Evolutionary conservation across 2,888 invertebrate genomes (phyloP).

Genomic region (Scrobipalpa atriplicella): DNA sequence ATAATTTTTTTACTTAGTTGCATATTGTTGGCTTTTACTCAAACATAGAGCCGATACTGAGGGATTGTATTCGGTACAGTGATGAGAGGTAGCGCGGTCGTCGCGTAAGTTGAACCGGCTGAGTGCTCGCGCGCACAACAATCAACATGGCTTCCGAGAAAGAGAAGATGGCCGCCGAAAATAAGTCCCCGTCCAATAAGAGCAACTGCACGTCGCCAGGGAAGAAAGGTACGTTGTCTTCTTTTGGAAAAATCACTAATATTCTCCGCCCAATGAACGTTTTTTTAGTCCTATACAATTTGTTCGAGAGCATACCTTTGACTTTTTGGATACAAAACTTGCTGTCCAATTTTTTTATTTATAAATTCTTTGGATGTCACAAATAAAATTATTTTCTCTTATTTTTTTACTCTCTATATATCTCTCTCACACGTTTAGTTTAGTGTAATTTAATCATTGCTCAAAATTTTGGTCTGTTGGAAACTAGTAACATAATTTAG

Average conservation of each 20-base stretch:
- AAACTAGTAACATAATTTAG: constrained; percentile 4
- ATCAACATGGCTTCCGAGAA: constrained; percentile 72
- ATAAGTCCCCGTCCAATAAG: constrained; percentile 75
- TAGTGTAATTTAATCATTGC: too few species aligned
- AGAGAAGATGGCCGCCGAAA: constrained; percentile 77
- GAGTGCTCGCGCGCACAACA: constrained; percentile 49
- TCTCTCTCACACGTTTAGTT: too few species aligned
- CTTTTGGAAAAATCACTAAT: too few species aligned
- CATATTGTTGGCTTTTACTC: constrained; percentile 4
- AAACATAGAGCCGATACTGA: neutral
- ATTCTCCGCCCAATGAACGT: too few species aligned
- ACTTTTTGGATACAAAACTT: too few species aligned
- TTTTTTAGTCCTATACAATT: too few species aligned
- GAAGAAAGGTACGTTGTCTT: constrained; percentile 70
- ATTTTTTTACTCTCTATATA: too few species aligned
- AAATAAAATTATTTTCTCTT: too few species aligned
- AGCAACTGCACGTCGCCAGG: constrained; percentile 78
- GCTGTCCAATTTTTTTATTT: too few species aligned
- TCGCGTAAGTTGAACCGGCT: constrained; percentile 56
- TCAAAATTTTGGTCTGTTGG: too few species aligned
- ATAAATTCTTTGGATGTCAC: too few species aligned
- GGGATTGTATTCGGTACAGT: constrained; percentile 48
- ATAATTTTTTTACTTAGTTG: neutral
- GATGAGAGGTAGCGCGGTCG: constrained; percentile 63
- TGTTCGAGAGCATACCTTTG: too few species aligned